Evolutionary conservation across 2,888 invertebrate genomes (phyloP).

Genomic region (Zaprionus bogoriensis): DNA sequence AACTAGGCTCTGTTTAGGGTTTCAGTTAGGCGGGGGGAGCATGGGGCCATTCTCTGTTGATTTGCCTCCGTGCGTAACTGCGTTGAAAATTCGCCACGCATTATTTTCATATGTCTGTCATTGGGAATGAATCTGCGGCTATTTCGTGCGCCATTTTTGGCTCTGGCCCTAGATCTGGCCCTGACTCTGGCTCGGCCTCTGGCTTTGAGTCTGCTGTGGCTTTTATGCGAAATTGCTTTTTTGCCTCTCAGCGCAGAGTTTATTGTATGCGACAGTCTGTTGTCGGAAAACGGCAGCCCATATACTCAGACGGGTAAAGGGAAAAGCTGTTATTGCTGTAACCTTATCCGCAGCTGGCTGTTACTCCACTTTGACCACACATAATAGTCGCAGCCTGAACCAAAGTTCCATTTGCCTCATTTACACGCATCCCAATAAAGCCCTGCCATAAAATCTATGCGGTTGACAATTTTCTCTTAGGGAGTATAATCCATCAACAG

Average conservation of each 20-base stretch:
- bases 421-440: slow-evolving; percentile 20
- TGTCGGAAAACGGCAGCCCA: neutral
- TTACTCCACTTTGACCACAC: slow-evolving; percentile 30
- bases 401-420: slow-evolving; percentile 15
- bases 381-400: slow-evolving; percentile 23
- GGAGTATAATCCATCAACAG: neutral
- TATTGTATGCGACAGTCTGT: slow-evolving; percentile 26
- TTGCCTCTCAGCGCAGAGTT: slow-evolving; percentile 23
- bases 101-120: slow-evolving; percentile 68
- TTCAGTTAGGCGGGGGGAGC: neutral
- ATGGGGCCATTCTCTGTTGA: too few relatives aligned
- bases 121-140: slow-evolving; percentile 66
- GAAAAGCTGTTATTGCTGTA: neutral
- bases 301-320: neutral
- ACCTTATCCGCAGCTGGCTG: slow-evolving; percentile 19
- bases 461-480: neutral
- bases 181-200: too few relatives aligned
- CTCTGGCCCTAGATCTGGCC: too few relatives aligned
- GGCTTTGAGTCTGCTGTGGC: slow-evolving; percentile 71
- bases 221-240: slow-evolving; percentile 72
- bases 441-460: neutral
- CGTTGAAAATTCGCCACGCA: slow-evolving; percentile 61
- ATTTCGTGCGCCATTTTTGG: slow-evolving; percentile 38
- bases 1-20: slow-evolving; percentile 1
- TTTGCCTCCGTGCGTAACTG: slow-evolving; percentile 36